Conservation (phyloP, 2,888 invertebrate genomes). For the Chorisops tibialis region DNA sequence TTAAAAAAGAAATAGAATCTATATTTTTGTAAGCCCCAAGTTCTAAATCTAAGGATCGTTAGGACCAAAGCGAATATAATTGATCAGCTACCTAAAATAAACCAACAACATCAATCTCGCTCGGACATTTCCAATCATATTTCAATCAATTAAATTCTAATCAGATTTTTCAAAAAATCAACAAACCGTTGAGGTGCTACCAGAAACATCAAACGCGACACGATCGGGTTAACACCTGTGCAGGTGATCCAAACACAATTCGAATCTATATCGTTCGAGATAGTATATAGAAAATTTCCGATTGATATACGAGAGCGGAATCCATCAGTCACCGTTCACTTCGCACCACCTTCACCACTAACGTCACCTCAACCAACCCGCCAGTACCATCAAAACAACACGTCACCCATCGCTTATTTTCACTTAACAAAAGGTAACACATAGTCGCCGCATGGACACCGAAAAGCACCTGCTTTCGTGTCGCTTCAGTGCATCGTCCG, state of each 20-base stretch:
- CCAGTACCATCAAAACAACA: too few relatives aligned
- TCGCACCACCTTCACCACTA: conserved; percentile 18
- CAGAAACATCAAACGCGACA: conserved; percentile 20
- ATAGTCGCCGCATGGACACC: background rate
- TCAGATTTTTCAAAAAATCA: conserved; percentile 8
- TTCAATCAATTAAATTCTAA: conserved; percentile 14
- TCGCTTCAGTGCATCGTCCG: conserved; percentile 15
- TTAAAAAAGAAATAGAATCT: too few relatives aligned
- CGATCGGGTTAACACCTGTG: conserved; percentile 17
- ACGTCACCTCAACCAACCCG: too few relatives aligned
- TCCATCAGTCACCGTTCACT: conserved; percentile 25
- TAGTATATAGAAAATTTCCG: conserved; percentile 1
- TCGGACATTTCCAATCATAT: too few relatives aligned
- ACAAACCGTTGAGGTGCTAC: conserved; percentile 22
- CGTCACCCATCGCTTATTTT: conserved; percentile 25
- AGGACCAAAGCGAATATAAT: too few relatives aligned
- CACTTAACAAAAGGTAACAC: conserved; percentile 12
- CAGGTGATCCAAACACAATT: background rate
- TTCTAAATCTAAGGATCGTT: too few relatives aligned
- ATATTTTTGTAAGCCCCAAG: too few relatives aligned
- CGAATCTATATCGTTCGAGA: background rate
- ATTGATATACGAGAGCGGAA: conserved; percentile 14
- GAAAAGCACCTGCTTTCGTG: conserved; percentile 19
- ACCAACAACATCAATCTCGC: too few relatives aligned
- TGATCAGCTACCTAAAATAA: too few relatives aligned